phyloP scores from a whole-genome alignment of 2,888 invertebrate genomes.

The Nemapogon koenigi region DNA sequence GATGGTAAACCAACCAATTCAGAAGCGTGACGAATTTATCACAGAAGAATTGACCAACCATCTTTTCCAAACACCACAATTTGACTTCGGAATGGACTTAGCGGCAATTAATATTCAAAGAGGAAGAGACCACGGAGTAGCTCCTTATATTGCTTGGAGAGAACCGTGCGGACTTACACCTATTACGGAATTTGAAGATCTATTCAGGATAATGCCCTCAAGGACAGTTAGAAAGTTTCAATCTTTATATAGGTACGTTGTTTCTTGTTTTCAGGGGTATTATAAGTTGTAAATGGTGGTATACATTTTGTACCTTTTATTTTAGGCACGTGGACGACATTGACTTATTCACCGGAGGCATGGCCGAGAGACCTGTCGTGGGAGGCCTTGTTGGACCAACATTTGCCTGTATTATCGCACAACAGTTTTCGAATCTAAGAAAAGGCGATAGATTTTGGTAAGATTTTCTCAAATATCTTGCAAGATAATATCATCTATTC shows the following conservation, averaged over 20 bases:
- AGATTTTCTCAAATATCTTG: constrained; percentile 14
- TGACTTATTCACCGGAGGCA: constrained; percentile 83
- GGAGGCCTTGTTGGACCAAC: constrained; percentile 86
- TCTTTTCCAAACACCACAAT: constrained; percentile 75
- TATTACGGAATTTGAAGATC: constrained; percentile 72
- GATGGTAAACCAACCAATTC: constrained; percentile 77
- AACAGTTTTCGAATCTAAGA: constrained; percentile 80
- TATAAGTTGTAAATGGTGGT: no score
- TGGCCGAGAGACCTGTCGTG: constrained; percentile 80
- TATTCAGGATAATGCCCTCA: constrained; percentile 71
- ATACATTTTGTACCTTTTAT: no score
- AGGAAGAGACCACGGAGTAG: constrained; percentile 86
- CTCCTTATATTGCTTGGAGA: constrained; percentile 81
- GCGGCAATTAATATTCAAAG: constrained; percentile 88
- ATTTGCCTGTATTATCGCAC: constrained; percentile 87
- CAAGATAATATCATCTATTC: neutral
- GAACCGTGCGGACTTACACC: constrained; percentile 77
- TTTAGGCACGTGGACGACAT: constrained; percentile 77
- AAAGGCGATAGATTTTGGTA: constrained; percentile 82
- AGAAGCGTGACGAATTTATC: constrained; percentile 83
- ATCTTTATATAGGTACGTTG: constrained; percentile 57
- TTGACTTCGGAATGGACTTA: constrained; percentile 82
- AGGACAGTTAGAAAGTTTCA: constrained; percentile 69
- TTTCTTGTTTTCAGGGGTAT: no score
- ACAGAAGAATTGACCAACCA: constrained; percentile 83